These are phyloP conservation scores for Protosalanx chinensis DNA, from an alignment of 2,797 vertebrate genomes.

Conservation along the genomic window DNA sequence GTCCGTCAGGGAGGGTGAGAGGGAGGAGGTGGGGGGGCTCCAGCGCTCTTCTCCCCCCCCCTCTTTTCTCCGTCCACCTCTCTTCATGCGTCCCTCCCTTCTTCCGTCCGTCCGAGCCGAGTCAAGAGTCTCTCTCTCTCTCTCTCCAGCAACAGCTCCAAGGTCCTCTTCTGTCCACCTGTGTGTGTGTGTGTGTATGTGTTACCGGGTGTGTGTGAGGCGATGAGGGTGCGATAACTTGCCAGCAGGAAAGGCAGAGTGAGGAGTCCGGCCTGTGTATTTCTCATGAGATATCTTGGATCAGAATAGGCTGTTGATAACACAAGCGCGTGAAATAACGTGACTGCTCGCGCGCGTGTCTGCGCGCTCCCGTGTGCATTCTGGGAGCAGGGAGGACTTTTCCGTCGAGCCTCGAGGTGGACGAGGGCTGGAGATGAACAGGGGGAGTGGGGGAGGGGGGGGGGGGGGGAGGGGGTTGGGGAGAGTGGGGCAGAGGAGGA, in stretches of 20 bases:
- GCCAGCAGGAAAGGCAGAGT: not conserved
- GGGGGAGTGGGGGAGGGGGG: slow-evolving; percentile 49
- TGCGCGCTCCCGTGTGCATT: slow-evolving; percentile 9
- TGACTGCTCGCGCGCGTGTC: slow-evolving; percentile 2
- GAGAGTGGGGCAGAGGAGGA: slow-evolving; percentile 41
- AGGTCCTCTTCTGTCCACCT: slow-evolving; percentile 66
- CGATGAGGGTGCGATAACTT: not conserved
- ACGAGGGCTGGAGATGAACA: slow-evolving; percentile 54
- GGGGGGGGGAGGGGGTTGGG: slow-evolving; percentile 58
- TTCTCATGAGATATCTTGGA: not conserved
- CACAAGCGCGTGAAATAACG: slow-evolving; percentile 5
- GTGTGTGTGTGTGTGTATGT: slow-evolving; percentile 43
- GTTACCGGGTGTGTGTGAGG: slow-evolving; percentile 29
- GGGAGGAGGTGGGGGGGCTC: slow-evolving; percentile 34
- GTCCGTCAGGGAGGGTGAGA: slow-evolving; percentile 9
- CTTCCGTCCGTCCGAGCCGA: slow-evolving; percentile 54
- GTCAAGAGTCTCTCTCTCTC: slow-evolving; percentile 68
- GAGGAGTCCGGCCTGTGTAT: not conserved
- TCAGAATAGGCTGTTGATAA: not conserved
- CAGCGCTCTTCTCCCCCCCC: slow-evolving; percentile 29
- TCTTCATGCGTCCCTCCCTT: slow-evolving; percentile 55
- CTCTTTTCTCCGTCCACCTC: slow-evolving; percentile 47
- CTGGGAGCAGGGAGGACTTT: not conserved
- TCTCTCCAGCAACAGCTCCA: slow-evolving; percentile 65
- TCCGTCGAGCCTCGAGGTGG: slow-evolving; percentile 39